Percentiles rank a stretch among this genome's conserved stretches.
Evolutionary conservation across 2,888 invertebrate genomes (phyloP).

Genomic region (Drosophila stalkeri): DNA sequence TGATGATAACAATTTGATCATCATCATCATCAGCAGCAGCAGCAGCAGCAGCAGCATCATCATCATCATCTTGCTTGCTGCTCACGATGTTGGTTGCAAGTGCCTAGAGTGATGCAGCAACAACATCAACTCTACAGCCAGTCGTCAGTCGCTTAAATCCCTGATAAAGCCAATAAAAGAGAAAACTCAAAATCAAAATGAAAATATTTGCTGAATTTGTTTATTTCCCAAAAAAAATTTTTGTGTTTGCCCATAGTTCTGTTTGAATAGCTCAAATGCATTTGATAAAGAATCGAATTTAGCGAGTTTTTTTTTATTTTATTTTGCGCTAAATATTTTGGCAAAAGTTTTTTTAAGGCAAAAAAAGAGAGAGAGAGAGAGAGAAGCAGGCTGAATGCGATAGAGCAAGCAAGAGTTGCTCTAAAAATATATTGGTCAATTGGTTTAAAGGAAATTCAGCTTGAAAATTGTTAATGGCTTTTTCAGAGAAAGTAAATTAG

Average conservation of each 20-base stretch:
- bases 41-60: slow-evolving; percentile 6
- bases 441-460: no score
- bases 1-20: slow-evolving; percentile 23
- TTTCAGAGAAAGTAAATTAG: no score
- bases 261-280: slow-evolving; percentile 3
- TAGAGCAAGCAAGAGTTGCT: no score
- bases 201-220: slow-evolving; percentile 10
- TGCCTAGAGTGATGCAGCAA: slow-evolving; percentile 56
- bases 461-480: no score
- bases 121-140: slow-evolving; percentile 22
- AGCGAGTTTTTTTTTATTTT: background rate
- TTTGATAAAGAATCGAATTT: background rate
- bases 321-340: background rate
- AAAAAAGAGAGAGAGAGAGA: background rate
- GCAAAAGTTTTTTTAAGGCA: background rate
- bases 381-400: no score
- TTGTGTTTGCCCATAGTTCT: background rate
- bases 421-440: no score
- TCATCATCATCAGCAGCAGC: slow-evolving; percentile 13
- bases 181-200: slow-evolving; percentile 26
- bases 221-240: background rate
- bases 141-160: slow-evolving; percentile 12
- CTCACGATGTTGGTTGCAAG: slow-evolving; percentile 21
- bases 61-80: slow-evolving; percentile 17
- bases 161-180: slow-evolving; percentile 29